Evolutionary conservation across 53 echinoderm and acorn worm species (phyloP), one percentile per base, ranked within the genome.

Genomic region (Holothuria scabra): DNA sequence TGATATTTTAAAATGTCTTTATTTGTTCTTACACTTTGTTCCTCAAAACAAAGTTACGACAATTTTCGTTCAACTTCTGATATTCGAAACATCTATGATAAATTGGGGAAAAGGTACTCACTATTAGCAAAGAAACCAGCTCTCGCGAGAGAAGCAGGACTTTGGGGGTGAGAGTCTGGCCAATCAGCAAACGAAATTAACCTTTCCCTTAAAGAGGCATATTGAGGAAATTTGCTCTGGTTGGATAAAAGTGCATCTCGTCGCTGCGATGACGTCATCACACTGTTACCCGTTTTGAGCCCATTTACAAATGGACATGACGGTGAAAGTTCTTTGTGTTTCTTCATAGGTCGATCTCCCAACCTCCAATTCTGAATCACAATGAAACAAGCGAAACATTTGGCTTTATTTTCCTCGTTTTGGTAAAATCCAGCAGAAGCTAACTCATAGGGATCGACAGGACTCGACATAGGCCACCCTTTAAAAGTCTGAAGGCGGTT

Each of bases 171-270:
- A 56, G 19, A 26, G 8, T 58, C 56, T 16, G 78, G 78, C 78
- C 78, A 78, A 18, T 78, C 56, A 28, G 48, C 48, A 32, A 49
- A 78, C 12, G 78, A 56, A 11, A 52, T 2, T 32, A 78, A 57
- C 11, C 78, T 56, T 58, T 25, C 78, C 20, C 32, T 57, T 29
- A 32, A 28, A 28, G 28, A 25, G 26, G 52, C 26, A 20, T 29
- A 78, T 58, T 78, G 57, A 57, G 78, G 78, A 57, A 28, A 78
- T 31, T 78, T 78, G 56, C 78, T 78, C 78, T 78, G 78, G n/a
- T 32, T 29, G 24, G 52, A 33, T 14, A 56, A 29, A 58, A 78
- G 25, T 56, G 78, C 78, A 55, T 56, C 28, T 28, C 78, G 78
- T 19, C 52, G 48, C 28, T 76, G 76, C 5, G 22, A 28, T 23